phyloP scores from a whole-genome alignment of 37 sponge, comb jelly and placozoan genomes.

The Aphrocallistes beatrix region DNA sequence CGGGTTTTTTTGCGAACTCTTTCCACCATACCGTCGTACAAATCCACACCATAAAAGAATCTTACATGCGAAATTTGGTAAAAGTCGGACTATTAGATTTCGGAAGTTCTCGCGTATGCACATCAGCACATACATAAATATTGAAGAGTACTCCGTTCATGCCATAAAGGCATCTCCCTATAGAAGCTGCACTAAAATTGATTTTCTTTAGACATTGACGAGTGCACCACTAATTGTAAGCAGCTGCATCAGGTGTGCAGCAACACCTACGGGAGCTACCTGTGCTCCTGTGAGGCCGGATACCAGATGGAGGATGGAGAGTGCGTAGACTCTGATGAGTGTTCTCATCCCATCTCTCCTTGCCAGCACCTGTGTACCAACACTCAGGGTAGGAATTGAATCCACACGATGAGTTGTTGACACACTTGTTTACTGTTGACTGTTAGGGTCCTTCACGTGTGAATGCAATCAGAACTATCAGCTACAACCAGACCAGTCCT shows the following conservation, averaged over 20 bases:
- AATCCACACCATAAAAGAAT: no score
- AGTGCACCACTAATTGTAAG: background rate
- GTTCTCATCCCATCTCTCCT: background rate
- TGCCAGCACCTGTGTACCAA: background rate
- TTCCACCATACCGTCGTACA: no score
- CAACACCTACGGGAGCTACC: background rate
- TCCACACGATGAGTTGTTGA: background rate
- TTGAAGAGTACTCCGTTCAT: no score
- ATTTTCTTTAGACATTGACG: background rate
- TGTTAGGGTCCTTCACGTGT: background rate
- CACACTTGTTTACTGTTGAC: background rate
- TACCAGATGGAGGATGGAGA: background rate
- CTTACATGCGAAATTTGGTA: no score
- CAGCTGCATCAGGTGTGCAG: background rate
- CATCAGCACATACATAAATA: no score
- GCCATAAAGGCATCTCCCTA: no score
- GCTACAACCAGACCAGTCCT: background rate
- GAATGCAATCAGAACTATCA: background rate
- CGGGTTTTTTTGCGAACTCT: no score
- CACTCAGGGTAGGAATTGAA: background rate
- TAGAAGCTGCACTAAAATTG: no score
- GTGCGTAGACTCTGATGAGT: slow-evolving; percentile 7
- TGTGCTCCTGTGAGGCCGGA: background rate
- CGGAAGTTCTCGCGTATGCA: no score
- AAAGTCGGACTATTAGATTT: no score